Evolutionary conservation across 2,888 invertebrate species (phyloP), one percentile per base, ranked within the genome.

Genomic region (Boloria euphrosyne): DNA sequence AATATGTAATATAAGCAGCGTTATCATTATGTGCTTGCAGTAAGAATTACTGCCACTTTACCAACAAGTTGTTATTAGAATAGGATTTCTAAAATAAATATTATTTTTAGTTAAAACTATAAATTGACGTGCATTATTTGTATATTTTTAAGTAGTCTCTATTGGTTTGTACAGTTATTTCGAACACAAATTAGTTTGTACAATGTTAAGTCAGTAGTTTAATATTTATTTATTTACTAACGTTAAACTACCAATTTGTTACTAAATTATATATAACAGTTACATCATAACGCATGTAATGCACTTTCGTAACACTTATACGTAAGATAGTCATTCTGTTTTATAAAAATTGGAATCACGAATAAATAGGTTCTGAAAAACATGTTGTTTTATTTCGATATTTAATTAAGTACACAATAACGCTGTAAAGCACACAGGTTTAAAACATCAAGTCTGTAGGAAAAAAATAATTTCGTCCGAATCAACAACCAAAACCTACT

Each of bases 301-400:
- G 88, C 89, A 85, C 83, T 81, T 82, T 84, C 81, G 82, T 87
- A 83, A 85, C 77, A 80, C 75, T 78, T 76, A 76, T 75, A 73
- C 75, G 73, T 86, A 84, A 84, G 78, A 81, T 85, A 83, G 83
- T 76, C 78, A 80, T 87, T 85, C 80, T 86, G 83, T 88, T 78
- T 83, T 82, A 81, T 80, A 80, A 86, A 86, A 86, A 80, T 78
- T 81, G 78, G 76, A 82, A 78, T 77, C 72, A 68, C 74, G 75
- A 88, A 86, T 87, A 87, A 87, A 88, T 81, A 76, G 77, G 75
- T 85, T 85, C 84, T 82, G 55, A 61, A 66, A 79, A 74, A 74
- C 16, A 57, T 69, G 46, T 63, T 66, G 67, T 73, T 74, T 76
- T 53, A 71, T 16, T 57, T 43, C n/a, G 16, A n/a, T 10, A 10